Evolutionary conservation across 37 sponge, comb jelly and placozoan genomes (phyloP).

Genomic region (Lycopodina hypogea): DNA sequence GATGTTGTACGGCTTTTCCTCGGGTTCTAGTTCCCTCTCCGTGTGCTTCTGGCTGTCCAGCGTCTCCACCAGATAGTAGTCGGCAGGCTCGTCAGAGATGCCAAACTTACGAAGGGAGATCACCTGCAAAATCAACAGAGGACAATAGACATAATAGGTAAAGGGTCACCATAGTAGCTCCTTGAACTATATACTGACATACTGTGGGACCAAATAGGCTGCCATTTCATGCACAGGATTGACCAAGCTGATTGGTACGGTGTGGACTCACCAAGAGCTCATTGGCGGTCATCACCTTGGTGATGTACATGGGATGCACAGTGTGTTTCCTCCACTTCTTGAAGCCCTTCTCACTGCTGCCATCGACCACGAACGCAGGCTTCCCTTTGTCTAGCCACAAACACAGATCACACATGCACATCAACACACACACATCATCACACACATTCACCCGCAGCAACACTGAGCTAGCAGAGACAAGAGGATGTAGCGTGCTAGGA

Average conservation of each 20-base stretch:
- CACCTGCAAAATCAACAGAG: neutral
- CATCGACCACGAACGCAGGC: slow-evolving; percentile 41
- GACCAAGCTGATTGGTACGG: too few species aligned
- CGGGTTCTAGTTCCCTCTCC: slow-evolving; percentile 16
- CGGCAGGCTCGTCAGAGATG: slow-evolving; percentile 25
- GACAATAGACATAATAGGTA: neutral
- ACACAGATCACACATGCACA: neutral
- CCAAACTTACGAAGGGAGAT: slow-evolving; percentile 46
- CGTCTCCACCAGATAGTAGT: slow-evolving; percentile 31
- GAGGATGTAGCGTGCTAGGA: too few species aligned
- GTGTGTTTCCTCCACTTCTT: slow-evolving; percentile 50
- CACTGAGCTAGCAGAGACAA: neutral
- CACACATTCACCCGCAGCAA: neutral
- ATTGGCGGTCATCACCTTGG: slow-evolving; percentile 38
- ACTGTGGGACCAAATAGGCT: neutral
- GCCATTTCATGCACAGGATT: neutral
- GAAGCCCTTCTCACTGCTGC: slow-evolving; percentile 27
- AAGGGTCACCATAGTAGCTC: neutral
- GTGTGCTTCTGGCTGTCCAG: slow-evolving; percentile 7
- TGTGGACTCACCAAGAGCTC: slow-evolving; percentile 63
- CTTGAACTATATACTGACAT: neutral
- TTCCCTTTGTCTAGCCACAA: slow-evolving; percentile 2
- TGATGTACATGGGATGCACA: slow-evolving; percentile 40
- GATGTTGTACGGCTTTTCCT: slow-evolving; percentile 31
- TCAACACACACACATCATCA: neutral